Evolutionary conservation across 1,140 invertebrate genomes (phyloP).

Genomic region (Calephelis nemesis): DNA sequence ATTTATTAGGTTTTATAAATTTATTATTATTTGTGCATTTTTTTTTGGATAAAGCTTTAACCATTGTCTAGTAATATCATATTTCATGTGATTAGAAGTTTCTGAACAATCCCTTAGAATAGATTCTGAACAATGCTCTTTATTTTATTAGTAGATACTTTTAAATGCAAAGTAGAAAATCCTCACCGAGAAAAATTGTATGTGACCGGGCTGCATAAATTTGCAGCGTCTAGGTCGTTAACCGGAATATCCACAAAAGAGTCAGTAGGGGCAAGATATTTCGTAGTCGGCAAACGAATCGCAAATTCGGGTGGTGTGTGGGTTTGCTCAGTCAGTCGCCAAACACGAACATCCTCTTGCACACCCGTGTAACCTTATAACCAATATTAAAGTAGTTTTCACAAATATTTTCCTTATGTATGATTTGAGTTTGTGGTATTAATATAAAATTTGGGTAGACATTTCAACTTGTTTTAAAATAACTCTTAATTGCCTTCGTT

Average conservation of each 20-base stretch:
- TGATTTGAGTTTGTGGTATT: too few species aligned
- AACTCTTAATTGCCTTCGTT: too few species aligned
- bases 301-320: constrained; percentile 57
- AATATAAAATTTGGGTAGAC: too few species aligned
- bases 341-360: constrained; percentile 42
- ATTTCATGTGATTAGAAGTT: too few species aligned
- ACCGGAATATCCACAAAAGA: constrained; percentile 60
- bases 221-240: constrained; percentile 58
- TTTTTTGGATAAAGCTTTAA: too few species aligned
- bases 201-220: constrained; percentile 53
- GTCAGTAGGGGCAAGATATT: constrained; percentile 54
- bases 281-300: constrained; percentile 67
- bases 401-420: background rate
- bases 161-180: constrained; percentile 20
- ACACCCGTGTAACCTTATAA: constrained; percentile 20
- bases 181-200: constrained; percentile 38
- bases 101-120: too few species aligned
- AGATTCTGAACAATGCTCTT: background rate
- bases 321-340: constrained; percentile 59
- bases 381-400: constrained; percentile 1
- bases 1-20: too few species aligned
- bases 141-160: constrained; percentile 11
- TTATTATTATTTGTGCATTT: too few species aligned
- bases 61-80: too few species aligned
- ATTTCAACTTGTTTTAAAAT: too few species aligned